These are phyloP conservation scores for Dromiciops gliroides DNA, from an alignment of 2,113 vertebrate genomes.

Conservation along the genomic window DNA sequence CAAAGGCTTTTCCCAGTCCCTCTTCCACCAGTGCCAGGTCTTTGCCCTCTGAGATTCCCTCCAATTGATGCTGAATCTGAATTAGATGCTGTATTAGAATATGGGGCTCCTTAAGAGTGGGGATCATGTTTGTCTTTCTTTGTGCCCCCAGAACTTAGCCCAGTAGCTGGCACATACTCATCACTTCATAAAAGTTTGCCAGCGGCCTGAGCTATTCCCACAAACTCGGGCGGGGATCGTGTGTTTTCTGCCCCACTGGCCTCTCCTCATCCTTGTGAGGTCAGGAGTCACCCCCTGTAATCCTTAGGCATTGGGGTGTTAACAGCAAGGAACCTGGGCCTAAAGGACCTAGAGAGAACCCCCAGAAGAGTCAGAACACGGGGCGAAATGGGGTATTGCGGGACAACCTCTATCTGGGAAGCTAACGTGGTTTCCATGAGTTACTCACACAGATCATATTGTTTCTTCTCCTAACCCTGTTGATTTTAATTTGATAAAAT, in stretches of 20 bases:
- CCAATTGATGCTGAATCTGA: not conserved
- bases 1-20: not conserved
- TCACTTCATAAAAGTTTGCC: not conserved
- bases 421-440: not conserved
- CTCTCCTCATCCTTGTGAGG: not conserved
- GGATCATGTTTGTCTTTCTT: not conserved
- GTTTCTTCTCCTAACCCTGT: conserved; percentile 39
- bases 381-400: not conserved
- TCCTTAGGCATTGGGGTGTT: not conserved
- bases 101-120: not conserved
- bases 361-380: not conserved
- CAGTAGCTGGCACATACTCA: not conserved
- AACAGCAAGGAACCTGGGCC: not conserved
- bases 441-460: not conserved
- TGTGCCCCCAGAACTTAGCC: not conserved
- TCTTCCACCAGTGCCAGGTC: no score
- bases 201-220: no score
- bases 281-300: not conserved
- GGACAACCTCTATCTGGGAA: not conserved
- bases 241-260: not conserved
- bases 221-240: no score
- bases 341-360: not conserved
- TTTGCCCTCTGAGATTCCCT: not conserved
- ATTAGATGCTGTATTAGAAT: not conserved
- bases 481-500: conserved; percentile 76